phyloP scores from a whole-genome alignment of 2,113 vertebrate genomes.

The Recurvirostra avosetta region DNA sequence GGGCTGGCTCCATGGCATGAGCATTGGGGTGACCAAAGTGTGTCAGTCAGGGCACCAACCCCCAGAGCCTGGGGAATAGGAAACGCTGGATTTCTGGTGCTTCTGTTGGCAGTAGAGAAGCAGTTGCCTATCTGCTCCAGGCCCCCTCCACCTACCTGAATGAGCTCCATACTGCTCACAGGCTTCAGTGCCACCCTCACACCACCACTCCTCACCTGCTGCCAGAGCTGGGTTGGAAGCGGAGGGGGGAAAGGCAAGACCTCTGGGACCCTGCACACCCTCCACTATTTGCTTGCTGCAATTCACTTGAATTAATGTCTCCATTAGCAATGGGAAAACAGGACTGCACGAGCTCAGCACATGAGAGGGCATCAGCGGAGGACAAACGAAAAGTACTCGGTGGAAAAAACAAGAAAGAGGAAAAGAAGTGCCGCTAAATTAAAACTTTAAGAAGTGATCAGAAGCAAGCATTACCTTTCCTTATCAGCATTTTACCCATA shows the following conservation, averaged over 20 bases:
- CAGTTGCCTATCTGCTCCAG: not conserved
- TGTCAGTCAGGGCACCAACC: fast-evolving
- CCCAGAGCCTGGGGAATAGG: not conserved
- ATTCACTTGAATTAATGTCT: not conserved
- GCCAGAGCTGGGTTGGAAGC: not conserved
- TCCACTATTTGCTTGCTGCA: not conserved
- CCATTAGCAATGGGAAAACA: not conserved
- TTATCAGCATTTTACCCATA: not conserved
- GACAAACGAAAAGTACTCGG: not conserved
- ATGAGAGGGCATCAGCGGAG: fast-evolving
- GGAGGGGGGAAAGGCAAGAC: fast-evolving
- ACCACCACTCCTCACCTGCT: not conserved
- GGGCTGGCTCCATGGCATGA: not conserved
- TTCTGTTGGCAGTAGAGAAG: not conserved
- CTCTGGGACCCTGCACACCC: fast-evolving
- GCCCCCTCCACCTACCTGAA: not conserved
- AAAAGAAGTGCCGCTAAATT: not conserved
- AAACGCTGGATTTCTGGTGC: not conserved
- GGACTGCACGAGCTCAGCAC: not conserved
- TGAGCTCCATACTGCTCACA: not conserved
- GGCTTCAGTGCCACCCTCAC: not conserved
- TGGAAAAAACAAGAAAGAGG: not conserved
- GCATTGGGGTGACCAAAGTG: no score
- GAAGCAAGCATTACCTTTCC: not conserved
- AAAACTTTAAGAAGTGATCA: not conserved